phyloP scores from a whole-genome alignment of 92 coral and sea anemone genomes.

The Umimayanthus kanabou region DNA sequence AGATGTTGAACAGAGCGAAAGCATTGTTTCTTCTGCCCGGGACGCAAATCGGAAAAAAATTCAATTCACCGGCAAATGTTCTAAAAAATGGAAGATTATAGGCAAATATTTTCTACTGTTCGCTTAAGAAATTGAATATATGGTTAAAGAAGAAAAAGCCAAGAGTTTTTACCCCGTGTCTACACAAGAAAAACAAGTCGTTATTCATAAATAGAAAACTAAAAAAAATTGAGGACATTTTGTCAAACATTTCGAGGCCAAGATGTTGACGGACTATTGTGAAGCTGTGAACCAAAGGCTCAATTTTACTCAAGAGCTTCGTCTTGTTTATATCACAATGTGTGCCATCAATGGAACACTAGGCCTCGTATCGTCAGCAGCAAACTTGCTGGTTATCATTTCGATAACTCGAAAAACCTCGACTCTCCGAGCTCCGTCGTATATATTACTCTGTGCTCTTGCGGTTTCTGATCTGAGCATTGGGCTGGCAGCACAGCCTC shows the following conservation, averaged over 20 bases:
- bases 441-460: not conserved
- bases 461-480: slow-evolving; percentile 17
- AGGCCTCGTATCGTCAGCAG: not conserved
- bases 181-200: not conserved
- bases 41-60: not conserved
- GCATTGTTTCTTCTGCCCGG: not conserved
- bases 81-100: not conserved
- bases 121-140: too few relatives aligned
- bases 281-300: not conserved
- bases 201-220: not conserved
- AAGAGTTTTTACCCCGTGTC: not conserved
- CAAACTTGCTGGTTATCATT: slow-evolving; percentile 9
- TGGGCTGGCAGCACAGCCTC: not conserved
- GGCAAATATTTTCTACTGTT: not conserved
- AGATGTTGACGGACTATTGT: slow-evolving; percentile 5
- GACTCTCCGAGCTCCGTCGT: slow-evolving; percentile 10
- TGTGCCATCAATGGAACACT: slow-evolving; percentile 3
- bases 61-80: not conserved
- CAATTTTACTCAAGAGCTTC: slow-evolving; percentile 1
- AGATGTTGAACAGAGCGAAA: not conserved
- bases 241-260: not conserved
- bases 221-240: not conserved
- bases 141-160: not conserved
- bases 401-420: slow-evolving; percentile 1
- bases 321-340: not conserved